Percentiles rank a stretch among this genome's conserved stretches.
These are phyloP conservation scores for Drosophila pegasa DNA, from an alignment of 2,888 invertebrate species.

Conservation along the genomic window DNA sequence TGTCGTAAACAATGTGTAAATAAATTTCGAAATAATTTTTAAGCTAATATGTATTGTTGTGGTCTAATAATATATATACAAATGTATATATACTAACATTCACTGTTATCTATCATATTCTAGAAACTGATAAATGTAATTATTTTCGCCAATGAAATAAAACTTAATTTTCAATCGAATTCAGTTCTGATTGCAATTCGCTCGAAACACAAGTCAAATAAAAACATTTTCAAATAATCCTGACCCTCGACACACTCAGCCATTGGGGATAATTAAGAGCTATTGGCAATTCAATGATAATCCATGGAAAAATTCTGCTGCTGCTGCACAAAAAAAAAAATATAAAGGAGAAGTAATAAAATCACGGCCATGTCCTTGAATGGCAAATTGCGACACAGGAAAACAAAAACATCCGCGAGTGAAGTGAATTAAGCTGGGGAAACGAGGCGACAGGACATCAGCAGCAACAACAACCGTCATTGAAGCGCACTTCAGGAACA, in stretches of 20 bases:
- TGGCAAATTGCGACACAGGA: conserved; percentile 60
- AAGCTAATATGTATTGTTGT: not conserved
- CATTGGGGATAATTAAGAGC: conserved; percentile 9
- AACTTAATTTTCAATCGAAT: not conserved
- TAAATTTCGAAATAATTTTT: not conserved
- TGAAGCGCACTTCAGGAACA: conserved; percentile 20
- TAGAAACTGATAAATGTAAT: not conserved
- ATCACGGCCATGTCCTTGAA: conserved; percentile 72
- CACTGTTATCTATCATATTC: not conserved
- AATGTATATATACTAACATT: too few relatives aligned
- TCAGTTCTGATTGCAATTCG: not conserved
- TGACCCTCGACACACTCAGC: not conserved
- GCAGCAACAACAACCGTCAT: not conserved
- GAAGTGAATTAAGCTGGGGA: conserved; percentile 27
- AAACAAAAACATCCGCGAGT: conserved; percentile 15
- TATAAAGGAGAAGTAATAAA: too few relatives aligned
- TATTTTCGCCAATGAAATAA: not conserved
- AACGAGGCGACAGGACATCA: conserved; percentile 11
- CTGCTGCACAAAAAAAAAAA: conserved; percentile 1
- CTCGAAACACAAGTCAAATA: conserved; percentile 19
- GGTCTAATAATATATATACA: too few relatives aligned
- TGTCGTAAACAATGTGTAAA: conserved; percentile 27
- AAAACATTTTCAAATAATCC: conserved; percentile 1
- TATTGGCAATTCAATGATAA: conserved; percentile 26
- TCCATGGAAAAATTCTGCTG: conserved; percentile 44